phyloP scores from a whole-genome alignment of 2,113 vertebrate species.

The Serilophus lunatus region DNA sequence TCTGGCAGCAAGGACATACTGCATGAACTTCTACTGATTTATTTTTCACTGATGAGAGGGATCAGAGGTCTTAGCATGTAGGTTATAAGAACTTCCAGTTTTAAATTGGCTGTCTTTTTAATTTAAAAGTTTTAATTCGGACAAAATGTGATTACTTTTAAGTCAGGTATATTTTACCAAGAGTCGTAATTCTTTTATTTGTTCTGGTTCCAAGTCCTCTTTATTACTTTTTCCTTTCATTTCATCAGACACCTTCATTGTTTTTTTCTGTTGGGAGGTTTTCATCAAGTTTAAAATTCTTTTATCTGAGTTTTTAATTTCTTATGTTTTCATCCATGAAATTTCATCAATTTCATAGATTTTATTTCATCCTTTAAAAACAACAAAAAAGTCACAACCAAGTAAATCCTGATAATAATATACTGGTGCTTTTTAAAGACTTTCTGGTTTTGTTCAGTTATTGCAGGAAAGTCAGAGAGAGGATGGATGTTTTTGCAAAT shows the following conservation, averaged over 20 bases:
- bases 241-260: neutral
- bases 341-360: neutral
- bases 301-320: neutral
- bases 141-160: slow-evolving; percentile 7
- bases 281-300: slow-evolving; percentile 14
- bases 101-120: neutral
- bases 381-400: neutral
- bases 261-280: neutral
- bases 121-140: neutral
- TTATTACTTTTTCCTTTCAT: slow-evolving; percentile 43
- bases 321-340: neutral
- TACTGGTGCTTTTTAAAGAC: neutral
- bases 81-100: neutral
- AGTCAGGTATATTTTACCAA: neutral
- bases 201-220: neutral
- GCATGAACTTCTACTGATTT: neutral
- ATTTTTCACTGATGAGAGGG: neutral
- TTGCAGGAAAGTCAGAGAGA: neutral
- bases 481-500: neutral
- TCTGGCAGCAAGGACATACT: neutral
- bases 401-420: neutral
- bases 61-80: neutral
- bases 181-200: slow-evolving; percentile 23
- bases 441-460: neutral
- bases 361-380: neutral